These are phyloP conservation scores for Halocynthia roretzi DNA, from an alignment of 23 tunicate species.

Conservation along the genomic window DNA sequence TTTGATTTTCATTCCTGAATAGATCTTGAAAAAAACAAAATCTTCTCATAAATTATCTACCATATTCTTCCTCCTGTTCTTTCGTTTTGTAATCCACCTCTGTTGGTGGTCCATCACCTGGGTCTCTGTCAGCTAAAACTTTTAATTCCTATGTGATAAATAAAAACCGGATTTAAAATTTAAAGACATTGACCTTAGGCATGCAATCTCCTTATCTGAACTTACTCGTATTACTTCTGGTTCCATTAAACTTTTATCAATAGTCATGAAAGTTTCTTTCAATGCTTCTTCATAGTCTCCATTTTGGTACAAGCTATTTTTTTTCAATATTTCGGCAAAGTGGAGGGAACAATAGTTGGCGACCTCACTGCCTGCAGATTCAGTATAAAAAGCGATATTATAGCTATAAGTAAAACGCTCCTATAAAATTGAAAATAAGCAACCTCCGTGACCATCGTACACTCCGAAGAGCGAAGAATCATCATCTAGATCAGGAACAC, in stretches of 20 bases:
- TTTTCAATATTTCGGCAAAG: constrained; percentile 47
- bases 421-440: constrained; percentile 3
- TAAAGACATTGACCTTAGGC: not conserved
- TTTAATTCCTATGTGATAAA: constrained; percentile 41
- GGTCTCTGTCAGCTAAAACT: constrained; percentile 57
- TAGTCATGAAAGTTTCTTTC: constrained; percentile 56
- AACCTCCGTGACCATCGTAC: constrained; percentile 95
- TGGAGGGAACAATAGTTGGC: constrained; percentile 76
- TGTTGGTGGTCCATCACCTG: constrained; percentile 67
- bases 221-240: constrained; percentile 42
- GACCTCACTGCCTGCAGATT: constrained; percentile 69
- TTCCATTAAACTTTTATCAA: constrained; percentile 59
- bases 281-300: constrained; percentile 57
- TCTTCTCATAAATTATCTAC: constrained; percentile 16
- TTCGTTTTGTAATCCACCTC: constrained; percentile 45
- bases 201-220: not conserved
- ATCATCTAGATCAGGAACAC: constrained; percentile 54
- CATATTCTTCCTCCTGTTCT: constrained; percentile 34
- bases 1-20: too few species aligned
- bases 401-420: not conserved
- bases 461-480: constrained; percentile 78
- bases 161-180: not conserved
- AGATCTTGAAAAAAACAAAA: not conserved
- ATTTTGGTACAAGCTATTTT: constrained; percentile 29
- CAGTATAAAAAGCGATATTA: not conserved